Base-by-base conservation (phyloP, 2,113 vertebrate species). In the Pachypanchax playfairii region DNA sequence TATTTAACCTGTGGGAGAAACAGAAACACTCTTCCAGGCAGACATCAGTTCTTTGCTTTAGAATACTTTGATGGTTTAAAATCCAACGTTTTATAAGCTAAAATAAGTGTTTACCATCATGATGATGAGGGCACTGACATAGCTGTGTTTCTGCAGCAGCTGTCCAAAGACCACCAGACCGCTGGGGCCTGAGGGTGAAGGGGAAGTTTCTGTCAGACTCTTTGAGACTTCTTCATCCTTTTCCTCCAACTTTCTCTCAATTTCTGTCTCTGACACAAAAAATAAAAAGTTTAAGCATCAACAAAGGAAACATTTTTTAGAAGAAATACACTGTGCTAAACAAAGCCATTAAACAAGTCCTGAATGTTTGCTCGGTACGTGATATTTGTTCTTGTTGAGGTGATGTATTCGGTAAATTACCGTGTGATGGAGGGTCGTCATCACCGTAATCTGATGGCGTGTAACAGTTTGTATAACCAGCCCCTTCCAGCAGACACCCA, bases 131-230 rank as follows among this genome's bases (percentile, higher is more conserved):
- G 86, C 91, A 1, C 86, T 88, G 73, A 92, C 62, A 4, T 94
- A 94, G 77, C 93, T 94, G 71, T 95, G 94, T 75, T 89, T 91
- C 87, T 92, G 90, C 68, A 93, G 48, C 39, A 93, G 60, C n/a
- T 55, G 77, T 9, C 89, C 89, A 66, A 94, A 72, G 38, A 91
- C 49, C 14, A 76, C 80, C 20, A 90, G 20, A 3, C 85, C 84
- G 21, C 90, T 86, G 0, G 89, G 84, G 21, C 79, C 69, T 29
- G 82, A 61, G 1, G 83, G 38, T 0, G 75, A 57, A 17, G 77
- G 38, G 2, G 21, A 13, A 0, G 56, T 71, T 50, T 85, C 84
- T 4, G 74, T 67, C 5, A 10, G 56, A 58, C 74, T 82, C 18
- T 33, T 25, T 1, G 18, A 29, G 20, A 33, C 24, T 18, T 61